These are phyloP conservation scores for Sardinella longiceps DNA, from an alignment of 2,797 vertebrate species.

Conservation along the genomic window DNA sequence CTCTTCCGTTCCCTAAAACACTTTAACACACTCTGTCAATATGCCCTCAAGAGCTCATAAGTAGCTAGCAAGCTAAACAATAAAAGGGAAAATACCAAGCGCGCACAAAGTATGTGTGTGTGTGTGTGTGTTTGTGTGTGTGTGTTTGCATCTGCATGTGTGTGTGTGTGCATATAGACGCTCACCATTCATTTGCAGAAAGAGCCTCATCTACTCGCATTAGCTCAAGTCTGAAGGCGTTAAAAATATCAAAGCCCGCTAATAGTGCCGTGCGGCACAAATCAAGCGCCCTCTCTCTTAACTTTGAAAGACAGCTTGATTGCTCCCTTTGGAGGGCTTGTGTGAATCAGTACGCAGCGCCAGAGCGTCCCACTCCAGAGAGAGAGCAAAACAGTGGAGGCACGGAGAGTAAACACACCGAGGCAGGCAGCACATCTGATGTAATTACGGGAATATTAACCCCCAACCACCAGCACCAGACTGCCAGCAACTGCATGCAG, in stretches of 20 bases:
- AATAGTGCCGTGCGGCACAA: neutral
- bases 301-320: conserved; percentile 7
- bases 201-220: neutral
- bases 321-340: neutral
- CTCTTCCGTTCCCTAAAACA: neutral
- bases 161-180: neutral
- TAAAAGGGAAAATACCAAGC: neutral
- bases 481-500: neutral
- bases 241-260: neutral
- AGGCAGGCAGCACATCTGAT: neutral
- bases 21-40: neutral
- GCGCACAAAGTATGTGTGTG: neutral
- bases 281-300: conserved; percentile 8
- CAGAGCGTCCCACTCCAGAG: neutral
- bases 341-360: neutral
- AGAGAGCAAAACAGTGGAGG: neutral
- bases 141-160: neutral
- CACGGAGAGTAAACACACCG: neutral
- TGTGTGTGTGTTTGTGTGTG: neutral
- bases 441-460: neutral
- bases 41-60: neutral
- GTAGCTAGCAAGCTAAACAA: neutral
- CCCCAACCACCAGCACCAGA: neutral
- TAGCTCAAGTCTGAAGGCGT: neutral
- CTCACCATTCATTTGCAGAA: neutral